Base-by-base conservation (phyloP, 2,797 vertebrate species). In the Champsocephalus gunnari region DNA sequence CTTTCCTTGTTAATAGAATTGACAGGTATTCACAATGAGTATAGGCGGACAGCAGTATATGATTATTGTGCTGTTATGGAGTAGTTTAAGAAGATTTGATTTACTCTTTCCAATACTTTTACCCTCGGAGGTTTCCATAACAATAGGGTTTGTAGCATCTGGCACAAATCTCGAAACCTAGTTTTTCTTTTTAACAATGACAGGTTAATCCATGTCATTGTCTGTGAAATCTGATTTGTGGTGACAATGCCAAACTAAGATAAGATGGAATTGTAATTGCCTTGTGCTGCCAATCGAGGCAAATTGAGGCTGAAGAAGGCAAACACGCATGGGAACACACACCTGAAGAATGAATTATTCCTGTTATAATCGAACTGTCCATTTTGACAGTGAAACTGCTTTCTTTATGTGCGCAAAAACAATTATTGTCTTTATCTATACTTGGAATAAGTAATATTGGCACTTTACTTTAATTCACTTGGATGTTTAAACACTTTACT, bases 161-260 rank as follows among this genome's bases (percentile, higher is more conserved):
- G 63, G 43, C 51, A 24, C 49, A 47, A 49, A 74, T 7, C 8
- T 9, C 34, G 34, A 7, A 38, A 67, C 48, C 67, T 57, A 10
- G 75, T 80, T 66, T 81, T 60, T 50, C 50, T 38, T 43, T 57
- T 82, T 21, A 53, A 72, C 32, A n/a, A 13, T 4, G 12, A 53
- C 50, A 12, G 47, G 12, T 73, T 73, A 76, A 80, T 87, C 82
- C 68, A 53, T 75, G 80, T 78, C 67, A 87, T 79, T 83, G 69
- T 41, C 66, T 83, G 75, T 82, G 77, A 92, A 79, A 86, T 91
- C 79, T 84, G 84, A 88, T 84, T 83, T 77, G 62, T 43, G 73
- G 84, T 63, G 80, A 82, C 88, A 74, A 72, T 50, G 66, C 71
- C 51, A 69, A 82, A 75, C 54, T 12, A 53, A 80, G 82, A 89